These are phyloP conservation scores for Calephelis nemesis DNA, from an alignment of 1,140 invertebrate species.

Conservation along the genomic window DNA sequence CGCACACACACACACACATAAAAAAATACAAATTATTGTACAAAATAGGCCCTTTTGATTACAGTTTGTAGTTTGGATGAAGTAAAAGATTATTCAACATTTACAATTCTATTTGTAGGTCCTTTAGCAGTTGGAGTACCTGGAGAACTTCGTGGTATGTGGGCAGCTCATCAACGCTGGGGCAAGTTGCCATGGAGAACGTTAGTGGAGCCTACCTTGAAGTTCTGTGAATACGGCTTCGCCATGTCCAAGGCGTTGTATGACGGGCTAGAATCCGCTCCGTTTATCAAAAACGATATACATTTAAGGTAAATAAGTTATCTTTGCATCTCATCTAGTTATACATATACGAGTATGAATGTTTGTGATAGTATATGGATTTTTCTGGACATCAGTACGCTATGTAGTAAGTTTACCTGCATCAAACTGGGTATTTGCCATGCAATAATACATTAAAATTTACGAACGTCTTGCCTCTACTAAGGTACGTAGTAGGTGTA, in stretches of 20 bases:
- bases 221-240: slow-evolving; percentile 88
- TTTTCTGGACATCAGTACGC: no score
- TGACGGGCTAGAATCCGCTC: slow-evolving; percentile 78
- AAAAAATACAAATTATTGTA: no score
- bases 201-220: slow-evolving; percentile 87
- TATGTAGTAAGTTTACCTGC: no score
- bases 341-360: no score
- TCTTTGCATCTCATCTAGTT: no score
- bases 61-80: neutral
- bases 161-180: slow-evolving; percentile 89
- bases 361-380: no score
- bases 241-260: slow-evolving; percentile 84
- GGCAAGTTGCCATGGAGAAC: slow-evolving; percentile 91
- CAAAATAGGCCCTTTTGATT: neutral
- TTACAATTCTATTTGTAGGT: slow-evolving; percentile 76
- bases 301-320: slow-evolving; percentile 79
- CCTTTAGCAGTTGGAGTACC: slow-evolving; percentile 91
- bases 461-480: no score
- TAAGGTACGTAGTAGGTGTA: no score
- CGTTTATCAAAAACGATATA: slow-evolving; percentile 80
- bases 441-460: no score
- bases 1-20: no score
- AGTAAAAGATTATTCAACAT: neutral
- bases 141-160: slow-evolving; percentile 94
- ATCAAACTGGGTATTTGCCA: no score